Evolutionary conservation across 1,140 invertebrate genomes (phyloP), one percentile per base, ranked within the genome.

Genomic region (Aphidius gifuensis): DNA sequence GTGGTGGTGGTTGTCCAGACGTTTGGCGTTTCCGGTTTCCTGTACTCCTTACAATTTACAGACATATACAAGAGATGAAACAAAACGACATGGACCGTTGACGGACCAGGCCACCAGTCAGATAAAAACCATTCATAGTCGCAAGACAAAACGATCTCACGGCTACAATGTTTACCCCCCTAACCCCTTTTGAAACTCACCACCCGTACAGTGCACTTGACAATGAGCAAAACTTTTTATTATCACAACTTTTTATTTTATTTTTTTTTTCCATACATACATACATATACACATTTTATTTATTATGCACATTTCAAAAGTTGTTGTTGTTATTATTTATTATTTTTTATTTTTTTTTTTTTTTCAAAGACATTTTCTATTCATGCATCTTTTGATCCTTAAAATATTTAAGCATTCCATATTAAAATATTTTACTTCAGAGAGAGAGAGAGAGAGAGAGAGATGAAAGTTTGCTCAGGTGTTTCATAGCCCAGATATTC

Each of bases 41-140:
- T 80, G 76, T 74, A 16, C 74, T 73, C 72, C 72, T 77, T 73
- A 75, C 74, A 78, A 78, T 78, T 76, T 70, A 69, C 72, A 63
- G 53, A 67, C 68, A 66, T 32, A 32, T 32, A 32, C 4, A 32
- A 32, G 23, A 32, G 23, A 32, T 32, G 23, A 32, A 32, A 32
- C 23, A 32, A 32, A 32, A 32, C 23, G 4, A 32, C 23, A 32
- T 32, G 4, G 2, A 32, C 2, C 4, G 67, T 68, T 80, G 77
- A 80, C 72, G 78, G 78, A 77, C 78, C 76, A 70, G 68, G 67
- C 23, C 23, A 32, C 23, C 23, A 32, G 23, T 32, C 23, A 32
- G 23, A 32, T 32, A 32, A 32, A 1, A 32, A 32, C 23, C 23
- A 79, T 80, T 80, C 77, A 80, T 71, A 71, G 74, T 32, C 4